Conservation (phyloP, 2,888 invertebrate species). For the Drosophila neotestacea region DNA sequence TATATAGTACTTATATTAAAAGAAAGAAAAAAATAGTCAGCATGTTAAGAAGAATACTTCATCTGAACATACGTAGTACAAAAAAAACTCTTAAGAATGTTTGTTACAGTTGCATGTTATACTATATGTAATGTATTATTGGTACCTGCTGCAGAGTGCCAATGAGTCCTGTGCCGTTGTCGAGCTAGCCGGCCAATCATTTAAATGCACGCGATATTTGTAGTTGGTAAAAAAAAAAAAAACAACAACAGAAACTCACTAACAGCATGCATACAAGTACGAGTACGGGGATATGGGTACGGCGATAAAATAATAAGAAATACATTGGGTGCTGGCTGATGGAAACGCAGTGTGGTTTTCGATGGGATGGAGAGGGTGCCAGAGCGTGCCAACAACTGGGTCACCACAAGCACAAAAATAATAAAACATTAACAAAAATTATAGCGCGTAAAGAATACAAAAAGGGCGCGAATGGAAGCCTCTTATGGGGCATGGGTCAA, state of each 20-base stretch:
- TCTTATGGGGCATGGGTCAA: constrained; percentile 21
- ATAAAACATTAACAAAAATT: constrained; percentile 82
- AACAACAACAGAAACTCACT: constrained; percentile 50
- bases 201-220: constrained; percentile 79
- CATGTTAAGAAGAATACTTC: not conserved
- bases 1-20: not conserved
- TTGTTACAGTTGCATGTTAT: constrained; percentile 45
- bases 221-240: constrained; percentile 27
- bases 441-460: constrained; percentile 66
- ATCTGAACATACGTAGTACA: not conserved
- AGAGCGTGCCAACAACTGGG: constrained; percentile 73
- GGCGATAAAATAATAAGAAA: constrained; percentile 60
- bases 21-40: not conserved
- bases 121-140: constrained; percentile 21
- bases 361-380: constrained; percentile 14
- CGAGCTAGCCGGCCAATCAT: constrained; percentile 70
- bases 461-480: constrained; percentile 42
- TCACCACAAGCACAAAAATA: constrained; percentile 73
- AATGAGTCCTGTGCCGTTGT: constrained; percentile 40
- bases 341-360: constrained; percentile 46
- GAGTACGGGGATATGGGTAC: constrained; percentile 15
- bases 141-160: constrained; percentile 54
- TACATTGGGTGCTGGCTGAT: constrained; percentile 30
- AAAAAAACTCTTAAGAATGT: constrained; percentile 8
- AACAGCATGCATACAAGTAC: constrained; percentile 51